A percentile compares a stretch with the other conserved stretches of the same genome.
These are phyloP conservation scores for Pseudoips prasinana DNA, from an alignment of 2,888 invertebrate genomes.

Conservation along the genomic window DNA sequence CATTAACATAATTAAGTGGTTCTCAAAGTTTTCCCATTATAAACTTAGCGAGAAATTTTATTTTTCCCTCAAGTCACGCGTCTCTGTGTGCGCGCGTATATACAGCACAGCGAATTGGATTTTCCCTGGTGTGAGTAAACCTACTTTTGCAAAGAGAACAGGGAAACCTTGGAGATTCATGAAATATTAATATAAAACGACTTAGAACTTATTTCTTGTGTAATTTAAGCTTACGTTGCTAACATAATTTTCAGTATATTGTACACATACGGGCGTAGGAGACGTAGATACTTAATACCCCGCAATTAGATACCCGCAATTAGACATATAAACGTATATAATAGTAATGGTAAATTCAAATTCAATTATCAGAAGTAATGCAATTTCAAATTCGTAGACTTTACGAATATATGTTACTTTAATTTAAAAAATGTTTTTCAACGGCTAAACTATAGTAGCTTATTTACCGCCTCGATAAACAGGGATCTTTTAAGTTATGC, in stretches of 20 bases:
- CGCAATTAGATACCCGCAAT: too few species aligned
- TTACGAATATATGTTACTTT: too few species aligned
- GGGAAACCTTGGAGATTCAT: constrained; percentile 75
- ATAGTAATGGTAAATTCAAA: too few species aligned
- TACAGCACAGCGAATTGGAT: constrained; percentile 78
- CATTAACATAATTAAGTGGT: constrained; percentile 83
- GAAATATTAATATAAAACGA: constrained; percentile 72
- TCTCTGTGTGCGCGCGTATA: constrained; percentile 71
- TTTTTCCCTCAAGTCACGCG: constrained; percentile 81
- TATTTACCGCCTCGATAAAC: too few species aligned
- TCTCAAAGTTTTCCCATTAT: constrained; percentile 83
- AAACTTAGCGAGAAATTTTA: constrained; percentile 83
- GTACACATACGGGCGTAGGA: constrained; percentile 1
- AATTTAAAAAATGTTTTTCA: too few species aligned
- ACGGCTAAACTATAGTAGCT: too few species aligned
- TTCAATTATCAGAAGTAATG: too few species aligned
- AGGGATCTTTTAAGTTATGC: too few species aligned
- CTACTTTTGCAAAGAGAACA: constrained; percentile 78
- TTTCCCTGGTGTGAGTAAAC: constrained; percentile 78
- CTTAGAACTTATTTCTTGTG: constrained; percentile 61
- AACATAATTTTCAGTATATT: constrained; percentile 36
- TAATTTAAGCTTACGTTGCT: constrained; percentile 54
- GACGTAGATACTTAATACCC: too few species aligned
- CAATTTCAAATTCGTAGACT: too few species aligned
- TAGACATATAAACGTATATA: too few species aligned